Evolutionary conservation across 2,113 vertebrate genomes (phyloP).

Genomic region (Tetraodon nigroviridis): DNA sequence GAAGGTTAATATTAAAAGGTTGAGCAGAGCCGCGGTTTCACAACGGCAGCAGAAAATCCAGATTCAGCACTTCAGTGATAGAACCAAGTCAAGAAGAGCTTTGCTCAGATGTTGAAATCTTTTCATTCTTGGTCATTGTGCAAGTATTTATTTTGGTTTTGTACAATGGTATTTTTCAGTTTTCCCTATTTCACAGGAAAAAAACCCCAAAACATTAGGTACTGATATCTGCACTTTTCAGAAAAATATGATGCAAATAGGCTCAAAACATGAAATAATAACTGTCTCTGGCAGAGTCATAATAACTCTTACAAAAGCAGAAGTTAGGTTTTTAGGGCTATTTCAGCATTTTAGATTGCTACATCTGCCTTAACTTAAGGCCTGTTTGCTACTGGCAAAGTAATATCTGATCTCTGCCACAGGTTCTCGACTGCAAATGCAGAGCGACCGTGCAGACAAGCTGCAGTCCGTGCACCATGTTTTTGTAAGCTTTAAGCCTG

Average conservation of each 20-base stretch:
- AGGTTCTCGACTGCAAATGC: constrained; percentile 32
- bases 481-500: constrained; percentile 61
- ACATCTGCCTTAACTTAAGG: constrained; percentile 28
- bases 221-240: too few relatives aligned
- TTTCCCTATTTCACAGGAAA: too few relatives aligned
- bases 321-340: background rate
- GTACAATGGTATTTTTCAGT: background rate
- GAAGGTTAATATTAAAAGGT: constrained; percentile 47
- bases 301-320: background rate
- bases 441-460: constrained; percentile 40
- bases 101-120: constrained; percentile 1
- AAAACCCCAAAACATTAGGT: too few relatives aligned
- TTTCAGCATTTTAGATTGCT: constrained; percentile 12
- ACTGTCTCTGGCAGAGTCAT: background rate
- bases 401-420: constrained; percentile 20
- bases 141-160: background rate
- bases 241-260: background rate
- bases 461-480: constrained; percentile 58
- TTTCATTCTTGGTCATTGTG: too few relatives aligned
- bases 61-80: constrained; percentile 5
- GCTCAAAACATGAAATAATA: background rate
- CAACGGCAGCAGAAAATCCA: constrained; percentile 28
- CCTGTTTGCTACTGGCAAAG: constrained; percentile 20
- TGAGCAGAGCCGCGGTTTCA: constrained; percentile 14
- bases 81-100: background rate